A percentile compares a stretch with the other conserved stretches of the same genome.
phyloP scores from a whole-genome alignment of 2,113 vertebrate species.

The Colinus virginianus region DNA sequence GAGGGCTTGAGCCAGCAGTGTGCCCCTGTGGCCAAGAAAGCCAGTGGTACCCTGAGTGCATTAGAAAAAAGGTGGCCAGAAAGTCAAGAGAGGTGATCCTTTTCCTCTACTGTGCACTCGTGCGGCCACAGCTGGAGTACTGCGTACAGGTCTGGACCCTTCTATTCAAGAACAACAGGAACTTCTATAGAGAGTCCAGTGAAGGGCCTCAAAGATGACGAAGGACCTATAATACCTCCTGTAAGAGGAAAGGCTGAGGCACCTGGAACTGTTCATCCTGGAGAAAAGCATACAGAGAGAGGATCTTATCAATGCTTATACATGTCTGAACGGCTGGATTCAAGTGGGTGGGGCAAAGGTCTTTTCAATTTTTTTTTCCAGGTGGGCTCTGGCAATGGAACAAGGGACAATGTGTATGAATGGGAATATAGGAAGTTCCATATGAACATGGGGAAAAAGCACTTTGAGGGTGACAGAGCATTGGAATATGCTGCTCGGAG shows the following conservation, averaged over 20 bases:
- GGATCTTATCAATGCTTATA: background rate
- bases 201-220: background rate
- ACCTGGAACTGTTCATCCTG: background rate
- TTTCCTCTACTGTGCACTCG: no score
- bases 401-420: background rate
- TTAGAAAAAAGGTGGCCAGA: background rate
- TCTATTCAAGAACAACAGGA: background rate
- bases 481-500: no score
- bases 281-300: background rate
- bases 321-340: background rate
- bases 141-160: background rate
- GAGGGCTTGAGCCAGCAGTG: background rate
- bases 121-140: background rate
- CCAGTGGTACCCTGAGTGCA: background rate
- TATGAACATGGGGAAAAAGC: background rate
- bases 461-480: background rate
- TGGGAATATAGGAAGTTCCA: background rate
- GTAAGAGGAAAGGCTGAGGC: background rate
- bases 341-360: background rate
- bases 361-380: background rate
- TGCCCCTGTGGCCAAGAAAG: background rate
- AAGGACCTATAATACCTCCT: background rate
- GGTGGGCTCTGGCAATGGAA: background rate
- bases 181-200: background rate
- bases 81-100: background rate